Conservation (phyloP, 2,113 vertebrate species). For the Ceuthmochares aereus region DNA sequence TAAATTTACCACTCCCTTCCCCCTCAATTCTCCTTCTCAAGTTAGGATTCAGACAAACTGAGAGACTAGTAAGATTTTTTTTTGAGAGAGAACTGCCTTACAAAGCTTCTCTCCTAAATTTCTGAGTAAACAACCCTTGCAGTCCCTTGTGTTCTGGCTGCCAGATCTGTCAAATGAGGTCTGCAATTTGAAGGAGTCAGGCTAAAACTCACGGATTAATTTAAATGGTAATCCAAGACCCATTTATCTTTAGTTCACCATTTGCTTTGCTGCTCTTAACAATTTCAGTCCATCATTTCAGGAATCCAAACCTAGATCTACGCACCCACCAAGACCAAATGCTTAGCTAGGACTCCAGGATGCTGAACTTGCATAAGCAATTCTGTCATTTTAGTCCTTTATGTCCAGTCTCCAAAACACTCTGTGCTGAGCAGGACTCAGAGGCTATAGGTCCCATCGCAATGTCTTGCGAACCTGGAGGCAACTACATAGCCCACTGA, state of each 20-base stretch:
- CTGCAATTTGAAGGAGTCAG: neutral
- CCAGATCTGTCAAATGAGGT: neutral
- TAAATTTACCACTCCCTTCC: neutral
- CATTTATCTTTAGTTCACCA: neutral
- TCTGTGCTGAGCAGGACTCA: neutral
- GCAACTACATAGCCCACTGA: neutral
- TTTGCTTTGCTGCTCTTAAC: neutral
- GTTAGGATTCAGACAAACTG: neutral
- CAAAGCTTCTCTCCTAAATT: neutral
- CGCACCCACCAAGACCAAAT: neutral
- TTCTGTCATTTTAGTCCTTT: neutral
- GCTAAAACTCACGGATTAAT: neutral
- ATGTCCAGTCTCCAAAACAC: neutral
- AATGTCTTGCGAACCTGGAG: neutral
- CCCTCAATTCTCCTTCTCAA: neutral
- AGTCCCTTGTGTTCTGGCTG: neutral
- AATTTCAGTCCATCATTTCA: neutral
- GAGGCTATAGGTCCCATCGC: neutral
- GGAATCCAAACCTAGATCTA: neutral
- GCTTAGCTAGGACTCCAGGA: neutral
- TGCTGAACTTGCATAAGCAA: fast-evolving
- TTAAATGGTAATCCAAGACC: neutral
- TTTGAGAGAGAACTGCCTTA: neutral
- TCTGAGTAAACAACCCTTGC: neutral
- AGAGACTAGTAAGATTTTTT: neutral